Evolutionary conservation across 1,140 invertebrate species (phyloP).

Genomic region (Apis laboriosa): DNA sequence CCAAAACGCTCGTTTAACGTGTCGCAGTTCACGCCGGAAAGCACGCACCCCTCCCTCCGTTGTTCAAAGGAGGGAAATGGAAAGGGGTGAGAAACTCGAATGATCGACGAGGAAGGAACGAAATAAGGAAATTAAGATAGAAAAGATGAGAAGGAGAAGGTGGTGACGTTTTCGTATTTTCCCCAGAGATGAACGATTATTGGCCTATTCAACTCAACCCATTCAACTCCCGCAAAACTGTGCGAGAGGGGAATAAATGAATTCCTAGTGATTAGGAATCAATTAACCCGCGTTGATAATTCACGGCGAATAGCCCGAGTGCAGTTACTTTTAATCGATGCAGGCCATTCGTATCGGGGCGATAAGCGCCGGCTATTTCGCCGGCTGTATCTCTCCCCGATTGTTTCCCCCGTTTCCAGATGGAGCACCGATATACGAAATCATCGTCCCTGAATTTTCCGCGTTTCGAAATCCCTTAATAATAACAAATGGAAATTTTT

Average conservation of each 20-base stretch:
- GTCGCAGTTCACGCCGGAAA: not conserved
- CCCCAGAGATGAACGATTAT: no score
- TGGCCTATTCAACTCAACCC: no score
- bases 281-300: slow-evolving; percentile 49
- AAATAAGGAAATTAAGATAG: no score
- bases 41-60: not conserved
- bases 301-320: slow-evolving; percentile 37
- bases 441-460: slow-evolving; percentile 34
- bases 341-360: slow-evolving; percentile 15
- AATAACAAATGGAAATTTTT: no score
- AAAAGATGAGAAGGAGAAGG: no score
- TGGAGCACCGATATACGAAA: slow-evolving; percentile 32
- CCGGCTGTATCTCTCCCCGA: slow-evolving; percentile 23
- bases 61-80: not conserved
- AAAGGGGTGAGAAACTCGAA: no score
- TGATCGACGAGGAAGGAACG: no score
- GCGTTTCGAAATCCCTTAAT: no score
- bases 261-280: slow-evolving; percentile 45
- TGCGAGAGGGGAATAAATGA: slow-evolving; percentile 46
- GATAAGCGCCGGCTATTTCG: slow-evolving; percentile 44
- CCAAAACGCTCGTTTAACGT: not conserved
- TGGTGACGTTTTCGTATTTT: no score
- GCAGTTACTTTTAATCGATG: slow-evolving; percentile 52
- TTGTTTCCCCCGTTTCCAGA: slow-evolving; percentile 47
- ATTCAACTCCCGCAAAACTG: no score